Evolutionary conservation across 2,797 vertebrate genomes (phyloP).

Genomic region (Pogonophryne albipinna): DNA sequence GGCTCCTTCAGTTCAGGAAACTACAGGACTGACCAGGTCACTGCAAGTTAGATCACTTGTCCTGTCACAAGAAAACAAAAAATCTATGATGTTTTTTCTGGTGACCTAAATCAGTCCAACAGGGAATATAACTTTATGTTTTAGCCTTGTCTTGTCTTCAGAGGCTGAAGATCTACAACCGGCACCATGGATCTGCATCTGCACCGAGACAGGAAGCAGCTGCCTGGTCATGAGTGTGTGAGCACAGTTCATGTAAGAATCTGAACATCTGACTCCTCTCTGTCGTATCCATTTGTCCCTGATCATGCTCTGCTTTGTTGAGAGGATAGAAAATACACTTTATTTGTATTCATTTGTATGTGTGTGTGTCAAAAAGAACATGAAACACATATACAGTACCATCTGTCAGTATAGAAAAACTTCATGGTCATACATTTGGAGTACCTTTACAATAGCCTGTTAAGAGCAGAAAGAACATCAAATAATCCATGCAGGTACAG

Average conservation of each 20-base stretch:
- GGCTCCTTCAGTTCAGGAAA: conserved; percentile 39
- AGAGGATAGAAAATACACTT: too few species aligned
- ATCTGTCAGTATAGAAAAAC: too few species aligned
- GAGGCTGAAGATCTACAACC: background rate
- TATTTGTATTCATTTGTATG: too few species aligned
- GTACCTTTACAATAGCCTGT: too few species aligned
- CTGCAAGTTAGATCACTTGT: background rate
- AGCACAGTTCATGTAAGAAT: background rate
- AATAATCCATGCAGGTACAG: too few species aligned
- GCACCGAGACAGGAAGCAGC: background rate
- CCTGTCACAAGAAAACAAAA: background rate
- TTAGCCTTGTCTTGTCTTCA: background rate
- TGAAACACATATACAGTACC: too few species aligned
- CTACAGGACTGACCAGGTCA: background rate
- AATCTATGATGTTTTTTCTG: background rate
- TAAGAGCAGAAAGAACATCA: too few species aligned
- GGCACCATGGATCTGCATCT: background rate
- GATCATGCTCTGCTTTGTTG: too few species aligned
- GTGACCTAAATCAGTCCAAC: background rate
- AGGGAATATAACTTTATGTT: background rate
- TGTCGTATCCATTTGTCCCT: too few species aligned
- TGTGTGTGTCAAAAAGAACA: too few species aligned
- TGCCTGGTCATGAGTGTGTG: background rate
- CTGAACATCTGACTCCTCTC: conserved; percentile 5
- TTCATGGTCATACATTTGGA: too few species aligned